These are phyloP conservation scores for Zoanthus sansibaricus DNA, from an alignment of 92 coral and sea anemone genomes.

Conservation along the genomic window DNA sequence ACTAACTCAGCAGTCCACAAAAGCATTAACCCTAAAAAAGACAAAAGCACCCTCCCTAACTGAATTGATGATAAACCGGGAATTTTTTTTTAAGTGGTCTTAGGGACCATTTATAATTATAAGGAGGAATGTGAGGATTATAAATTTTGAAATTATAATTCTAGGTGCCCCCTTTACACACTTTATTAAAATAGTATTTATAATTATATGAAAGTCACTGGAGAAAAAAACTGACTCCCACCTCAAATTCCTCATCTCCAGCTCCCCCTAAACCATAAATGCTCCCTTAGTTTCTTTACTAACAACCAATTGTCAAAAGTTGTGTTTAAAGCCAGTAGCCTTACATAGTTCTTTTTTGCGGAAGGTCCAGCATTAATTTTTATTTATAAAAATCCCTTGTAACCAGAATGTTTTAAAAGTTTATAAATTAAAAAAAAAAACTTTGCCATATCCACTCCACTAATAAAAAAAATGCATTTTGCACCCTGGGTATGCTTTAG, in stretches of 20 bases:
- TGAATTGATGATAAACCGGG: no score
- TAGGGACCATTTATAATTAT: not conserved
- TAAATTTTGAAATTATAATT: not conserved
- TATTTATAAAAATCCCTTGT: conserved; percentile 10
- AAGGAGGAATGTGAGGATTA: not conserved
- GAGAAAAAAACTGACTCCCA: conserved; percentile 5
- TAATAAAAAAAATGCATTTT: not conserved
- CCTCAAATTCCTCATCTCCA: conserved; percentile 2
- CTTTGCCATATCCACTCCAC: not conserved
- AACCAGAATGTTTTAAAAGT: not conserved
- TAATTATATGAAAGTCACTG: conserved; percentile 8
- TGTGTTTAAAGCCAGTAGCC: not conserved
- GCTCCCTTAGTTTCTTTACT: conserved; percentile 10
- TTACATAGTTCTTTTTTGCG: not conserved
- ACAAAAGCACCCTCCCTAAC: no score
- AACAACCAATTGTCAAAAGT: not conserved
- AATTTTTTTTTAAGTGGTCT: no score
- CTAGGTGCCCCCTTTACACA: not conserved
- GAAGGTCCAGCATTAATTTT: conserved; percentile 9
- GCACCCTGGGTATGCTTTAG: not conserved
- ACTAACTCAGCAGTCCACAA: no score
- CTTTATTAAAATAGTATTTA: not conserved
- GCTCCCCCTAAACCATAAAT: not conserved
- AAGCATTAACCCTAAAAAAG: no score
- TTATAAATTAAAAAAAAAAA: not conserved